These are phyloP conservation scores for Odocoileus virginianus DNA, from an alignment of 2,113 vertebrate genomes.

Conservation along the genomic window DNA sequence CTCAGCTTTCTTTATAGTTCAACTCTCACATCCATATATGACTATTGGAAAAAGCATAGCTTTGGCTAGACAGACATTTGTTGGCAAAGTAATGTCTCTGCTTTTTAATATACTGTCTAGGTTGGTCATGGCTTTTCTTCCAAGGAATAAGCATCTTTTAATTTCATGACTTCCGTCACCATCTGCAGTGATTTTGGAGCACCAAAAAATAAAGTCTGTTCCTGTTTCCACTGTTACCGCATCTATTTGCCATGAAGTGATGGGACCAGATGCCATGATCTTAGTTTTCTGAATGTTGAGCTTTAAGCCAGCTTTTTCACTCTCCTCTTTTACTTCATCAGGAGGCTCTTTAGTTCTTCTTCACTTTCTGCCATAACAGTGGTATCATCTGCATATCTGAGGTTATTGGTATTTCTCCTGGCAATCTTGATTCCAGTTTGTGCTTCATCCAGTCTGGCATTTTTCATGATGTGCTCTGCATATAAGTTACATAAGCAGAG, in stretches of 20 bases:
- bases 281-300: background rate
- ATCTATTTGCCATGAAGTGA: background rate
- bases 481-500: background rate
- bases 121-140: background rate
- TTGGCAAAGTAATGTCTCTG: background rate
- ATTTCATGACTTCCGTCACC: background rate
- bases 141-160: background rate
- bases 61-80: background rate
- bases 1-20: background rate
- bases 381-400: background rate
- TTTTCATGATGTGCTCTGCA: background rate
- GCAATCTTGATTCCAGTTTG: background rate
- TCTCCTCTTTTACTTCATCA: background rate
- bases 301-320: background rate
- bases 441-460: background rate
- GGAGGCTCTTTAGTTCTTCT: background rate
- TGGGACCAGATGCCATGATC: background rate
- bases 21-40: background rate
- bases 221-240: background rate
- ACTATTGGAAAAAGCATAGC: background rate
- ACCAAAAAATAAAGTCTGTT: background rate
- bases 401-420: background rate
- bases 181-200: background rate
- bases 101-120: background rate
- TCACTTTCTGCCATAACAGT: background rate